Base-by-base conservation (phyloP, 2,888 invertebrate species). In the Ichneumoninae sp. region DNA sequence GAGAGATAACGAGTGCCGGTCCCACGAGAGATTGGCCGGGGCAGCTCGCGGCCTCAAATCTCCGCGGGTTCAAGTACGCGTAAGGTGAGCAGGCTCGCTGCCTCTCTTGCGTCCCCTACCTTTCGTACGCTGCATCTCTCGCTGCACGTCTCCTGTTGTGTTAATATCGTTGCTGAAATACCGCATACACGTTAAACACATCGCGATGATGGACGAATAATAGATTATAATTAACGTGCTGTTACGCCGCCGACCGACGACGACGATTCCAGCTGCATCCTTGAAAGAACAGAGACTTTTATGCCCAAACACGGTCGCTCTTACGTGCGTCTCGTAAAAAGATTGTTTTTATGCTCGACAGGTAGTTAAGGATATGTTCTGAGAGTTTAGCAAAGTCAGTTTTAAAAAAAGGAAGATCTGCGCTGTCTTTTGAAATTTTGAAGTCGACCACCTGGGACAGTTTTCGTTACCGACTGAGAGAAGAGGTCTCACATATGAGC, bases 1-100 rank as follows among this genome's bases (percentile, higher is more conserved):
- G 82, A 65, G 76, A 92, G 90, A 92, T 91, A 91, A 91, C 87
- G 85, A 88, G 81, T 88, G 83, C 83, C 83, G 88, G 86, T 92
- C 90, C 86, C 91, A 91, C 92, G 91, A 73, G 81, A 89, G 84
- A 52, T 30, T 52, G 57, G 22, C 57, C 57, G 33, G 73, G 40
- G 36, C 22, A 44, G 54, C 83, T 79, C 81, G 80, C 84, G 90
- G 87, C 90, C 89, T 88, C 90, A 89, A 90, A 91, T 89, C 88
- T 88, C 47, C 57, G 57, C 16, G 85, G 87, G 90, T 92, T 91
- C 91, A 91, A 92, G 92, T 91, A 92, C 91, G 88, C 83, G 65
- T 66, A 71, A 73, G 70, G 57, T 75, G 66, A 81, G 75, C 60
- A 50, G 40, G 70, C 74, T 66, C 74, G 22, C 40, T 47, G 19